Evolutionary conservation across 1,140 invertebrate genomes (phyloP), one percentile per base, ranked within the genome.

Genomic region (Zaprionus lachaisei): DNA sequence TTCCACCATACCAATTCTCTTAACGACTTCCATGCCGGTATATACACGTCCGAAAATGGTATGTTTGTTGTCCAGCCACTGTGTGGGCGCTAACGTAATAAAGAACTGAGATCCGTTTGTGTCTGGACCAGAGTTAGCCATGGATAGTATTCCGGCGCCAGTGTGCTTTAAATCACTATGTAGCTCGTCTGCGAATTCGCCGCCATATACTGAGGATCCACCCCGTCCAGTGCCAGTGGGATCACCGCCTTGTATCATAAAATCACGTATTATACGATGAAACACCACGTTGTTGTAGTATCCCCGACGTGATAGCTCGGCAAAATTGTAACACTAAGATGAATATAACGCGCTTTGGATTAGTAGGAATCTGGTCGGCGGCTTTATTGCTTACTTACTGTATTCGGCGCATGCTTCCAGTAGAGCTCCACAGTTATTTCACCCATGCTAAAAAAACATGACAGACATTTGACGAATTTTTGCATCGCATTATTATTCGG

Each of bases 81-180:
- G 98, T 6, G 98, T 99, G 6, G 99, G 98, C 0, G 97, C 98
- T 70, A 99, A 93, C 1, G 98, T 99, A 24, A 99, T 98, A 87
- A 99, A 99, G 94, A 99, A 99, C 92, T 99, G 99, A 54, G 98
- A 99, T 24, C 98, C 98, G 94, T 99, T 99, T 17, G 97, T 97
- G 91, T 99, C 96, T 3, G 98, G 98, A 1, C 99, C 99, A 63
- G 97, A 97, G 94, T 99, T 99, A 64, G 95, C 95, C 95, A 95
- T 96, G 7, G 95, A 95, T 4, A 95, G 81, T 67, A 96, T 94
- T 15, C 95, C 95, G 28, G 94, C 95, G 86, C 98, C 99, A 22
- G 98, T 97, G 92, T 99, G 99, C 93, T 98, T 99, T 44, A 99
- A 94, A 87, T 99, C 98, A 56, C 96, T 95, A 89, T 98, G 96